A percentile compares a stretch with the other conserved stretches of the same genome.
Conservation (phyloP, 2,113 vertebrate species). For the Dendrocopos noguchii region DNA sequence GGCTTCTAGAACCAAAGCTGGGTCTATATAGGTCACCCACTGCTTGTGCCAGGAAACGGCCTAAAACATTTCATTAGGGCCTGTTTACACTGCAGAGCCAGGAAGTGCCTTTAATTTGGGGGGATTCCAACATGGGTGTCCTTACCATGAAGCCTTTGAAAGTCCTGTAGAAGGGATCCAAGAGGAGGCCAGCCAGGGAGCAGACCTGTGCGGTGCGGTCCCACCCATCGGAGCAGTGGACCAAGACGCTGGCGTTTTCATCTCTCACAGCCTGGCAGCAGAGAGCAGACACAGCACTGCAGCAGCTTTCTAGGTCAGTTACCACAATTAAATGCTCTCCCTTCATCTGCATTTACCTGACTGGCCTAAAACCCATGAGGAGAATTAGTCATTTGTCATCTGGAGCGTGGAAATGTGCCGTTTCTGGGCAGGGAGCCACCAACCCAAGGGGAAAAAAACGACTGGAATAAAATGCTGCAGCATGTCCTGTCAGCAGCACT, state of each 20-base stretch:
- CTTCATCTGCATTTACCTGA: background rate
- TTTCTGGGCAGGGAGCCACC: background rate
- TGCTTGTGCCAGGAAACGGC: background rate
- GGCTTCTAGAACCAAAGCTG: background rate
- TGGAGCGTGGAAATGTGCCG: background rate
- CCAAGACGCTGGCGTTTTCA: conserved; percentile 80
- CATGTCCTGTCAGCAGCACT: background rate
- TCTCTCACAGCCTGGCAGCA: conserved; percentile 76
- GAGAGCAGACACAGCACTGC: background rate
- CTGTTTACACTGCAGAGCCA: background rate
- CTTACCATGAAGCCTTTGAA: conserved; percentile 86
- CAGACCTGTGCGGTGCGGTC: conserved; percentile 85
- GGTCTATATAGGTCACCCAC: background rate
- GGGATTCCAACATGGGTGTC: rapidly evolving
- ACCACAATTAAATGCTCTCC: background rate
- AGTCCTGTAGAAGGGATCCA: conserved; percentile 84
- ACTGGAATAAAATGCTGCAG: background rate
- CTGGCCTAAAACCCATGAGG: background rate
- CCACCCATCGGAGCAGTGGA: conserved; percentile 86
- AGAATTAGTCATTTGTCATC: background rate
- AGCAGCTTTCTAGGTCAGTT: background rate
- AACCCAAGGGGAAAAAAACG: background rate
- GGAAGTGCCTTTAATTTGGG: background rate
- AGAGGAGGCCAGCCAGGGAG: conserved; percentile 78
- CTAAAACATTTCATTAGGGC: background rate